These are phyloP conservation scores for Phrynocephalus vlangalii DNA, from an alignment of 2,797 vertebrate genomes.

Conservation along the genomic window DNA sequence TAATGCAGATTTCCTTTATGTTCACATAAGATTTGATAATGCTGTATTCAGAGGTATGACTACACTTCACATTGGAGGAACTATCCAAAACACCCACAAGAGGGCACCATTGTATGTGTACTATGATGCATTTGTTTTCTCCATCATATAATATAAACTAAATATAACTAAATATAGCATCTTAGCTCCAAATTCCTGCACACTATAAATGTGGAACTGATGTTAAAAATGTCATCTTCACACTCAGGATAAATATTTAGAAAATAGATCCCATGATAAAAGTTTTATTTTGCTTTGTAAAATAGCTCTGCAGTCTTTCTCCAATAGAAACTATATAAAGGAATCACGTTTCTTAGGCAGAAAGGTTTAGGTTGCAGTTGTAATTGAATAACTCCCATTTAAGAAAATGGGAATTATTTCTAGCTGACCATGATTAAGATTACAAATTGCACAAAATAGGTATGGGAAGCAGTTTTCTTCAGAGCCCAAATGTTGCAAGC, in stretches of 20 bases:
- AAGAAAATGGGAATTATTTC: not conserved
- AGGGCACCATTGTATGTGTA: constrained; percentile 20
- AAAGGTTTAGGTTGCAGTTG: not conserved
- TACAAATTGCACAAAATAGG: not conserved
- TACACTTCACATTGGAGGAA: not conserved
- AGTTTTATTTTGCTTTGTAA: fast-evolving
- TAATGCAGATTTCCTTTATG: not conserved
- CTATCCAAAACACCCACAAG: constrained; percentile 5
- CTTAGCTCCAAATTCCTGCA: constrained; percentile 53
- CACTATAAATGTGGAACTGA: constrained; percentile 37
- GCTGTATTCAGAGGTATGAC: not conserved
- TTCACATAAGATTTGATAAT: not conserved
- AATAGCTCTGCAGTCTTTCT: not conserved
- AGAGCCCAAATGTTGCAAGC: not conserved
- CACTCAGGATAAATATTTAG: constrained; percentile 15
- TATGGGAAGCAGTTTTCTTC: not conserved
- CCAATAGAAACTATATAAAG: not conserved
- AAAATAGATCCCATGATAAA: not conserved
- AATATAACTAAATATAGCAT: constrained; percentile 59
- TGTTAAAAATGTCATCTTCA: constrained; percentile 4
- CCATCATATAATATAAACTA: constrained; percentile 58
- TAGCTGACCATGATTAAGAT: not conserved
- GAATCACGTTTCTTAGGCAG: not conserved
- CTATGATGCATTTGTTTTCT: constrained; percentile 50
- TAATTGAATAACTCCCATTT: not conserved